A percentile compares a stretch with the other conserved stretches of the same genome.
Evolutionary conservation across 2,113 vertebrate species (phyloP).

Genomic region (zebrafish (Danio rerio)): DNA sequence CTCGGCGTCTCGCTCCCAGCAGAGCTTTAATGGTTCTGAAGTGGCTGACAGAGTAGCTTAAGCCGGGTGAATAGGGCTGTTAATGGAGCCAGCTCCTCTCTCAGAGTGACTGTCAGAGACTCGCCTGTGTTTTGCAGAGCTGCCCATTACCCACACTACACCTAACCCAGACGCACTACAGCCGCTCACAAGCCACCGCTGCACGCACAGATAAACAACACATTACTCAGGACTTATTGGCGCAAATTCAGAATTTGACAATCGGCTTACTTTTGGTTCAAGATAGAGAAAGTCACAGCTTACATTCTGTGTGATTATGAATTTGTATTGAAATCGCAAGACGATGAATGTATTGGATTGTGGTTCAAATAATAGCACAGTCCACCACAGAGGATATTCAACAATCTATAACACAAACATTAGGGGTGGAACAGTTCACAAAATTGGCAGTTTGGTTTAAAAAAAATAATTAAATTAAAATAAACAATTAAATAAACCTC

Average conservation of each 20-base stretch:
- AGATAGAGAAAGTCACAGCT: neutral
- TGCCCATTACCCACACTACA: slow-evolving; percentile 24
- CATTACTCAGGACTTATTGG: neutral
- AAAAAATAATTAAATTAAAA: too few species aligned
- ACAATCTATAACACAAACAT: too few species aligned
- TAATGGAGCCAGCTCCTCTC: slow-evolving; percentile 72
- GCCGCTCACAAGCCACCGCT: neutral
- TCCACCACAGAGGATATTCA: neutral
- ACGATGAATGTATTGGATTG: neutral
- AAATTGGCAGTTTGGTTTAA: too few species aligned
- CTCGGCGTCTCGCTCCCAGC: slow-evolving; percentile 50
- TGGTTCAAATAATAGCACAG: neutral
- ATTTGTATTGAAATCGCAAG: neutral
- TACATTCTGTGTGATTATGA: neutral
- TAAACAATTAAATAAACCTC: too few species aligned
- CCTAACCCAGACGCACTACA: slow-evolving; percentile 3
- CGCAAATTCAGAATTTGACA: neutral
- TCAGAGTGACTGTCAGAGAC: slow-evolving; percentile 78
- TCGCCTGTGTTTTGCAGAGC: slow-evolving; percentile 68
- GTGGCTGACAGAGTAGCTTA: slow-evolving; percentile 64
- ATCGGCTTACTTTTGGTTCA: neutral
- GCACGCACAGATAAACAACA: too few species aligned
- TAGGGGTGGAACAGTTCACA: too few species aligned
- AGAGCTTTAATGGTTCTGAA: slow-evolving; percentile 65
- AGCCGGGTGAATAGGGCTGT: slow-evolving; percentile 59